Evolutionary conservation across 2,113 vertebrate genomes (phyloP).

Genomic region (Ailuropoda melanoleuca): DNA sequence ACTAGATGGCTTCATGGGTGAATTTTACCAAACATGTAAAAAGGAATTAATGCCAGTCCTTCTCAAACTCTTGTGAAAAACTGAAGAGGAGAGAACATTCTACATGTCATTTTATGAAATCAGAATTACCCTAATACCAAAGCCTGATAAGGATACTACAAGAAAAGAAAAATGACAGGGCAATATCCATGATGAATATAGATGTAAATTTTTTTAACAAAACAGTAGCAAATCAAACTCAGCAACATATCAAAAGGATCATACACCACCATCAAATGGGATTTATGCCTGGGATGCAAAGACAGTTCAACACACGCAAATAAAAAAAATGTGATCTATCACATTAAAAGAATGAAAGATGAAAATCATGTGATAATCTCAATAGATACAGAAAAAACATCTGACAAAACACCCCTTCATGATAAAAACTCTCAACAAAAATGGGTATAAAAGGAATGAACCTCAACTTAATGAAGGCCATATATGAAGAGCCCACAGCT

Average conservation of each 20-base stretch:
- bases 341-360: background rate
- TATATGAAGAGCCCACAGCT: background rate
- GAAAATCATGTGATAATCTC: background rate
- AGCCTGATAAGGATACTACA: background rate
- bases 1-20: background rate
- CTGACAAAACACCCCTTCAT: background rate
- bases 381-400: background rate
- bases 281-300: background rate
- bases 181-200: background rate
- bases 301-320: background rate
- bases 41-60: background rate
- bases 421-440: background rate
- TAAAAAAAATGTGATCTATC: background rate
- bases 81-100: background rate
- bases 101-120: background rate
- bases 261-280: background rate
- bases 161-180: background rate
- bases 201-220: background rate
- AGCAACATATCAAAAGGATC: background rate
- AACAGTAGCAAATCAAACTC: background rate
- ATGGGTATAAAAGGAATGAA: background rate
- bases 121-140: background rate
- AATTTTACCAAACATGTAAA: background rate
- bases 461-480: background rate
- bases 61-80: background rate